phyloP scores from a whole-genome alignment of 2,113 vertebrate species.

The Aegithalos caudatus region DNA sequence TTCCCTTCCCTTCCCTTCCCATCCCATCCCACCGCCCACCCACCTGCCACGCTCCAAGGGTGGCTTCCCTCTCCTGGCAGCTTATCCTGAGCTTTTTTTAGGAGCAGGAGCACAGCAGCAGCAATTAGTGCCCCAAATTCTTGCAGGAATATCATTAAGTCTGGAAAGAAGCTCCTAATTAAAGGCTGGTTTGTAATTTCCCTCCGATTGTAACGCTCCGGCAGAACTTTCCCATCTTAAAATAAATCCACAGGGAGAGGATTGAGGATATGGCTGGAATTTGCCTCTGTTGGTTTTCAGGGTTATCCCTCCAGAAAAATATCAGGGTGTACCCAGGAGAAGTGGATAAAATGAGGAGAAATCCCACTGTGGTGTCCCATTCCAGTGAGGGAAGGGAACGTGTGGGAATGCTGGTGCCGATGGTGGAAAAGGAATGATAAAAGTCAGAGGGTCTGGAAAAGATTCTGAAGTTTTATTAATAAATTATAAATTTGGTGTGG shows the following conservation, averaged over 20 bases:
- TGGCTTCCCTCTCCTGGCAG: neutral
- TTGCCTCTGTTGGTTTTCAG: rapidly evolving
- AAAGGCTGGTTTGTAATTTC: neutral
- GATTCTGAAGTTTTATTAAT: rapidly evolving
- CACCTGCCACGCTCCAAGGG: neutral
- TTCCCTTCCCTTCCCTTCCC: neutral
- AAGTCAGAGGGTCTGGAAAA: neutral
- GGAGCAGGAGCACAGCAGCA: neutral
- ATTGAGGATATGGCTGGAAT: neutral
- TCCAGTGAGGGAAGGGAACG: neutral
- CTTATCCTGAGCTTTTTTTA: neutral
- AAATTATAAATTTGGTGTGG: neutral
- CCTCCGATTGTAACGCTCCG: neutral
- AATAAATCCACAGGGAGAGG: neutral
- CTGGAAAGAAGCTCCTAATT: neutral
- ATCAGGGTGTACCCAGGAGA: neutral
- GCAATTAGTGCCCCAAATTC: neutral
- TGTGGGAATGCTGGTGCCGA: rapidly evolving
- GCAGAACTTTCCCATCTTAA: neutral
- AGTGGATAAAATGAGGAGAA: neutral
- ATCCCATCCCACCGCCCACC: neutral
- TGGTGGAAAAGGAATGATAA: neutral
- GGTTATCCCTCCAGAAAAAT: neutral
- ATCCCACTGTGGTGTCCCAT: neutral
- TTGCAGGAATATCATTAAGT: neutral